These are phyloP conservation scores for Cavia porcellus DNA, from an alignment of 2,113 vertebrate genomes.

Conservation along the genomic window DNA sequence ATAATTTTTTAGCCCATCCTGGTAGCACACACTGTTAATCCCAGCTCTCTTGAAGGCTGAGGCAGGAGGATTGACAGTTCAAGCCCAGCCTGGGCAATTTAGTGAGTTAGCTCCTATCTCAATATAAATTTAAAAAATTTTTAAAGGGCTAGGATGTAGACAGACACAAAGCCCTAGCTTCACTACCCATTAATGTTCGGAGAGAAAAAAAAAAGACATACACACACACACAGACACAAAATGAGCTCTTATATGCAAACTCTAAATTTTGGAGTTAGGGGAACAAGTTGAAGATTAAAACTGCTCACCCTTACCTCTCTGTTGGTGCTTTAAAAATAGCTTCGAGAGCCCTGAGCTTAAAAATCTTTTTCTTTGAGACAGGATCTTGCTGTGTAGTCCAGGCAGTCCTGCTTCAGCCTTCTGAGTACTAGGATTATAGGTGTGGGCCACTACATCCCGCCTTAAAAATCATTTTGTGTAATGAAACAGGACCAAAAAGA, in stretches of 20 bases:
- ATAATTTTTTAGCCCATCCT: background rate
- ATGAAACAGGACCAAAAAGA: background rate
- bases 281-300: background rate
- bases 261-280: background rate
- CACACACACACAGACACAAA: background rate
- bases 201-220: too few relatives aligned
- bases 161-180: background rate
- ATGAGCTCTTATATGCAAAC: background rate
- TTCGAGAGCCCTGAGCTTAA: background rate
- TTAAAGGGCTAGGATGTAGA: background rate
- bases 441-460: background rate
- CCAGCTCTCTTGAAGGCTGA: background rate
- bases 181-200: background rate
- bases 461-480: background rate
- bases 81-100: background rate
- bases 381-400: background rate
- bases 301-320: background rate
- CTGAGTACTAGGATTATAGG: background rate
- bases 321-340: background rate
- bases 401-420: background rate
- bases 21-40: background rate
- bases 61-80: background rate
- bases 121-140: background rate
- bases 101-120: background rate
- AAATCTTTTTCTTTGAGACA: background rate